Conservation (phyloP, 2,113 vertebrate species). For the Acanthochromis polyacanthus region DNA sequence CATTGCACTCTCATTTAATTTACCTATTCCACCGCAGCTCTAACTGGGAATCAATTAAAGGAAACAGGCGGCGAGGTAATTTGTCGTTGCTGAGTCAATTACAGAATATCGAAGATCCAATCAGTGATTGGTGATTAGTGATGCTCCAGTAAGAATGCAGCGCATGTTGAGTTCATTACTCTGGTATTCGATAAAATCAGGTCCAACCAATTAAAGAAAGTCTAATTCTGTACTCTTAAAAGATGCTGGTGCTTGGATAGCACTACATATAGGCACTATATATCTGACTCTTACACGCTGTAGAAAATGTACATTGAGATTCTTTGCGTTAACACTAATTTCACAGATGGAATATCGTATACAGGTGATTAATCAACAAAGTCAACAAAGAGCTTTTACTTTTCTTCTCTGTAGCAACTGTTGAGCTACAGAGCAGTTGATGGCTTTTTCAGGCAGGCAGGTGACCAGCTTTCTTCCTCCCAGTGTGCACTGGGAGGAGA, state of each 20-base stretch:
- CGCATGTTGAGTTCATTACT: conserved; percentile 78
- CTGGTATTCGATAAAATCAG: conserved; percentile 68
- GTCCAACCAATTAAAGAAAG: conserved; percentile 62
- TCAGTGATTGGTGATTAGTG: conserved; percentile 73
- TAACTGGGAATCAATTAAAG: conserved; percentile 68
- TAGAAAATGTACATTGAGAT: neutral
- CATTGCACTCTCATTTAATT: conserved; percentile 55
- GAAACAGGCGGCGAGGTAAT: conserved; percentile 57
- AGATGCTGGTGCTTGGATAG: neutral
- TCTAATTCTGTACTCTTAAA: conserved; percentile 31
- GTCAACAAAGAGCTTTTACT: neutral
- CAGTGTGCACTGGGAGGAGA: conserved; percentile 57
- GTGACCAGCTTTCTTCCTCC: conserved; percentile 55
- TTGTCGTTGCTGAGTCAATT: conserved; percentile 74
- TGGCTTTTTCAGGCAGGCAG: conserved; percentile 50
- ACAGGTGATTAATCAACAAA: too few relatives aligned
- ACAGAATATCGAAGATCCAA: conserved; percentile 59
- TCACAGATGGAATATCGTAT: neutral
- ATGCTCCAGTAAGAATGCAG: conserved; percentile 61
- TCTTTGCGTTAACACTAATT: neutral
- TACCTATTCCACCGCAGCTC: conserved; percentile 42
- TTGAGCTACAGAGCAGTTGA: conserved; percentile 5
- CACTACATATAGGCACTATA: neutral
- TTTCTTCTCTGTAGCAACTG: neutral
- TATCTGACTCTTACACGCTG: neutral